Evolutionary conservation across 2,888 invertebrate species (phyloP), one percentile per base, ranked within the genome.

Genomic region (Phyllotreta striolata): DNA sequence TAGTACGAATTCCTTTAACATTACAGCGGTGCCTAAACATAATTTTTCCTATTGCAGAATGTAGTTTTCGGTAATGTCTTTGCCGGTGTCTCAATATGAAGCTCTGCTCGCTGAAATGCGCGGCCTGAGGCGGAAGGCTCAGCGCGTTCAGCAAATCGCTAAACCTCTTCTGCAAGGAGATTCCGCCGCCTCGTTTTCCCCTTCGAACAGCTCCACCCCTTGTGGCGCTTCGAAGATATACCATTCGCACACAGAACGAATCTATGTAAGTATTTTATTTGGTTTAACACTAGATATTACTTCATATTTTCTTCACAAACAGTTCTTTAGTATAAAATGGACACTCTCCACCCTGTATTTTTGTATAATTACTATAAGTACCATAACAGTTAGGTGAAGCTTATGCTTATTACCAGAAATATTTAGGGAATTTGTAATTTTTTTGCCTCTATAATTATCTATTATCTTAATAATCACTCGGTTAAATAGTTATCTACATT

Each of bases 21-120:
- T 44, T 44, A 7, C 6, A 3, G 14, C 14, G 10, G 44, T 13
- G 14, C 6, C 14, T 24, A 55, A 6, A 35, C 37, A 55, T 9
- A 39, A 13, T 13, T 47, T 47, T 13, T 14, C 59, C 56, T 62
- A 55, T 75, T 73, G 47, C 71, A 76, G 74, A 74, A 73, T 71
- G 70, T 72, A 68, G 70, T 70, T 66, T 55, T 56, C 56, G 63
- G 81, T 80, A 74, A 85, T 85, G 85, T 85, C 85, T 78, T 81
- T 86, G 75, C 86, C 86, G 70, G 86, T 86, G 74, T 86, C 86
- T 69, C 86, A 85, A 76, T 87, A 87, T 83, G 86, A 87, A 80
- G 86, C 86, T 74, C 81, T 87, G 74, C 81, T 86, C 77, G 84
- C 84, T 72, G 85, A 86, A 73, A 86, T 87, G 66, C 84, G 86